Evolutionary conservation across 2,797 vertebrate species (phyloP).

Genomic region (Aeoliscus strigatus): DNA sequence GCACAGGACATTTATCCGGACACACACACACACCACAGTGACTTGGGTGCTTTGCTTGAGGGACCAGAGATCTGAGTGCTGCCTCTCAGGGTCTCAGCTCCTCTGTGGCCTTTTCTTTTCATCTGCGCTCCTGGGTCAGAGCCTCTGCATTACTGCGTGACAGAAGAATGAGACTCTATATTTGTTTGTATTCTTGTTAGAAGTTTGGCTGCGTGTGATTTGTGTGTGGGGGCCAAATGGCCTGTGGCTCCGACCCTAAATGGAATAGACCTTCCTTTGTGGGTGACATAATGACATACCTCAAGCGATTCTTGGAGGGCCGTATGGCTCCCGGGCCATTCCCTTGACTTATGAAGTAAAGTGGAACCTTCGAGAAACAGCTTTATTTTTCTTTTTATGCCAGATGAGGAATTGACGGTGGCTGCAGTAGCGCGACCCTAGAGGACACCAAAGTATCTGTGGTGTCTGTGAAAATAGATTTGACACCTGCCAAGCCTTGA

Average conservation of each 20-base stretch:
- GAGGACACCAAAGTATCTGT: slow-evolving; percentile 32
- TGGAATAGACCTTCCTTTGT: slow-evolving; percentile 66
- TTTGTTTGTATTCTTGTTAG: slow-evolving; percentile 43
- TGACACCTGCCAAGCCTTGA: slow-evolving; percentile 22
- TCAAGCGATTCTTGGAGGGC: slow-evolving; percentile 60
- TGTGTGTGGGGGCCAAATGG: slow-evolving; percentile 54
- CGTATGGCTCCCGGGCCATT: slow-evolving; percentile 46
- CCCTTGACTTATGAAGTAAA: slow-evolving; percentile 38
- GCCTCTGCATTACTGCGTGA: slow-evolving; percentile 26
- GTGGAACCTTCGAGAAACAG: slow-evolving; percentile 42
- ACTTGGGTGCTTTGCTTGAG: slow-evolving; percentile 19
- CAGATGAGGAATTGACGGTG: slow-evolving; percentile 35
- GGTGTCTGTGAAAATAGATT: slow-evolving; percentile 25
- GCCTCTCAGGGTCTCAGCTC: slow-evolving; percentile 27
- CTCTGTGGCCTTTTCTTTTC: slow-evolving; percentile 36
- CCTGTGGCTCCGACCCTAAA: slow-evolving; percentile 57
- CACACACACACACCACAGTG: slow-evolving; percentile 27
- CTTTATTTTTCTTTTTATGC: slow-evolving; percentile 11
- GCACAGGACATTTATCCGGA: slow-evolving; percentile 31
- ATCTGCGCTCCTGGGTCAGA: slow-evolving; percentile 37
- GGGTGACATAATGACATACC: slow-evolving; percentile 68
- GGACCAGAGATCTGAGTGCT: slow-evolving; percentile 35
- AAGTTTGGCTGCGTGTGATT: slow-evolving; percentile 38
- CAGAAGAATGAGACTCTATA: slow-evolving; percentile 44
- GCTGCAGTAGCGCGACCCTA: slow-evolving; percentile 24